phyloP scores from a whole-genome alignment of 35 echinoderm and acorn worm species.

The Diadema setosum region DNA sequence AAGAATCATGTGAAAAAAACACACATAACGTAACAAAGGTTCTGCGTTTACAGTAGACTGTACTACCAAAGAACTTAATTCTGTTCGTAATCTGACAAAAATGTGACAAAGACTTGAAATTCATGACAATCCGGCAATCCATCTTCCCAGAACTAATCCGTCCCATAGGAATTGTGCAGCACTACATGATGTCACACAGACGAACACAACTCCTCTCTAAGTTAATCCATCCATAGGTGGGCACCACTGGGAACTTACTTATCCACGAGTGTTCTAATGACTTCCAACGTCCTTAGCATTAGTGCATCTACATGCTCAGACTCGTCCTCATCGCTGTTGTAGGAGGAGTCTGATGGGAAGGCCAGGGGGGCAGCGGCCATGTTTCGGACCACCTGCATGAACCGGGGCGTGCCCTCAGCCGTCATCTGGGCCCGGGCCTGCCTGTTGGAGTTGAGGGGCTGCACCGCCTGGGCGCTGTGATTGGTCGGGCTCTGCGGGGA shows the following conservation, averaged over 20 bases:
- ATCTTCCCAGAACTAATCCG: no score
- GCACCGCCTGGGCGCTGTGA: not conserved
- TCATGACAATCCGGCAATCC: no score
- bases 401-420: not conserved
- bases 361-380: not conserved
- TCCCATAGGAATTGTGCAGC: no score
- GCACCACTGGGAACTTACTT: slow-evolving; percentile 76
- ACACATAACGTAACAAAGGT: no score
- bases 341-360: not conserved
- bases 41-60: no score
- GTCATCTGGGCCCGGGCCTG: not conserved
- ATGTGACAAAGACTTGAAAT: no score
- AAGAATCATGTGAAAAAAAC: no score
- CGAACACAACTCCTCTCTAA: no score
- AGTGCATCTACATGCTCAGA: slow-evolving; percentile 20
- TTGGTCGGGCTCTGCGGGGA: not conserved
- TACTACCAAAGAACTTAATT: no score
- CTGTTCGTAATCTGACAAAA: no score
- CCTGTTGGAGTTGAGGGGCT: not conserved
- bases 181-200: no score
- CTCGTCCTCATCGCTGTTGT: slow-evolving; percentile 39
- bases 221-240: no score
- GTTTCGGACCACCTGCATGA: not conserved
- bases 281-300: slow-evolving; percentile 46
- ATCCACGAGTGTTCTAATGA: slow-evolving; percentile 67